phyloP scores from a whole-genome alignment of 2,113 vertebrate genomes.

The Hassar affinis region DNA sequence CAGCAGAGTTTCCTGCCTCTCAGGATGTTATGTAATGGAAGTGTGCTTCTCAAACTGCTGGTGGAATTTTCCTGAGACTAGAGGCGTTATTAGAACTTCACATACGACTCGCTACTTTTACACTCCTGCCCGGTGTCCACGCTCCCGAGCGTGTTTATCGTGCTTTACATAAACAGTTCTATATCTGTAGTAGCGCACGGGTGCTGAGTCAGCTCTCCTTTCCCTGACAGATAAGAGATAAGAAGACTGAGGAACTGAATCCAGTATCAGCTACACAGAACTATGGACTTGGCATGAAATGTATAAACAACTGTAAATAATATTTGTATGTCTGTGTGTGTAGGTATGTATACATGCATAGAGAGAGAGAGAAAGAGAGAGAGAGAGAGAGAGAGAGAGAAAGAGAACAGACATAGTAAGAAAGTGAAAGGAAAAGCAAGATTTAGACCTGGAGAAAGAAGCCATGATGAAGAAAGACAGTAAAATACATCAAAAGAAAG shows the following conservation, averaged over 20 bases:
- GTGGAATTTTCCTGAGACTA: neutral
- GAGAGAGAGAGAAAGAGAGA: too few species aligned
- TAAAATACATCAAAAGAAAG: neutral
- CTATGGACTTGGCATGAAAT: neutral
- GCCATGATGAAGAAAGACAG: neutral
- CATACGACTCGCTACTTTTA: neutral
- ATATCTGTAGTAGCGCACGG: conserved; percentile 17
- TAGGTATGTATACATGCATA: too few species aligned
- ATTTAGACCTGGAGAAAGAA: too few species aligned
- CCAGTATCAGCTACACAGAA: neutral
- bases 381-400: neutral
- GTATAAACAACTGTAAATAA: neutral
- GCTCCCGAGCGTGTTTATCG: neutral
- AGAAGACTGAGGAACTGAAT: neutral
- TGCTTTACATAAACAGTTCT: neutral
- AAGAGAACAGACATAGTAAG: too few species aligned
- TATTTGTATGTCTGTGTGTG: too few species aligned
- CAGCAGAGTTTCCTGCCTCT: neutral
- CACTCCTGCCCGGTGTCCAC: neutral
- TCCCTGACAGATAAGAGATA: conserved; percentile 43
- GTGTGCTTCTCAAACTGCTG: neutral
- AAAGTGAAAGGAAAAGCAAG: neutral
- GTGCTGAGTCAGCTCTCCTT: conserved; percentile 22
- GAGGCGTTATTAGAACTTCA: neutral
- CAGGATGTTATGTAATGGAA: neutral